phyloP scores from a whole-genome alignment of 30 jellyfish, hydroid and myxozoan species.

The Hydractinia symbiolongicarpus region DNA sequence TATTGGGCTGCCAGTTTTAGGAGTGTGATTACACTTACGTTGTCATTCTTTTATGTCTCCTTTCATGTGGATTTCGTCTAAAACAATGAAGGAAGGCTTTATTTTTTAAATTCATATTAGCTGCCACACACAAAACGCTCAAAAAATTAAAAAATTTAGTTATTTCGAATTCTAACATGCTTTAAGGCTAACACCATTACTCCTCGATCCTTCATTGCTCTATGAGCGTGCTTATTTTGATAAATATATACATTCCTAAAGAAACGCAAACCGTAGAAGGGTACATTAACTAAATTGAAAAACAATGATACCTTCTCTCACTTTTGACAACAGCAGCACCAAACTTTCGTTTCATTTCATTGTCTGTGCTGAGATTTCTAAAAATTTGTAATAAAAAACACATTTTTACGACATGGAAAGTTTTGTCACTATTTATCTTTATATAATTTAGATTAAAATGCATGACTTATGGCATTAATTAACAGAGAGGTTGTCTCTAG shows the following conservation, averaged over 20 bases:
- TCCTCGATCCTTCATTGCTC: too few relatives aligned
- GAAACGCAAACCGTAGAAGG: background rate
- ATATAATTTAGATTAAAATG: background rate
- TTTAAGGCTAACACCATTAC: too few relatives aligned
- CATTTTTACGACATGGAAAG: too few relatives aligned
- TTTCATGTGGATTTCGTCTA: constrained; percentile 71
- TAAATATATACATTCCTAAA: background rate
- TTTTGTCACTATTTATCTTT: background rate
- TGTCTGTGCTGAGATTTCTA: constrained; percentile 81
- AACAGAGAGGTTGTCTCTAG: too few relatives aligned
- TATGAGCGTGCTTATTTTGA: too few relatives aligned
- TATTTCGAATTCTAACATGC: too few relatives aligned
- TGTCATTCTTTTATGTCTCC: background rate
- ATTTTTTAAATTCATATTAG: background rate
- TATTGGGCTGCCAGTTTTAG: background rate
- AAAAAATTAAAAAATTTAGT: too few relatives aligned
- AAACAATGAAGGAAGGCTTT: background rate
- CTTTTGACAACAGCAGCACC: constrained; percentile 76
- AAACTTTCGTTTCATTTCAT: constrained; percentile 71
- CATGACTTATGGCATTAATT: too few relatives aligned
- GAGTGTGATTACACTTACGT: background rate
- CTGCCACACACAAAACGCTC: too few relatives aligned
- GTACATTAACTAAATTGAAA: background rate
- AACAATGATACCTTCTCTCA: constrained; percentile 58
- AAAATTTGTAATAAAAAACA: background rate